phyloP scores from a whole-genome alignment of 1,140 invertebrate genomes.

The Drosophila guanche region DNA sequence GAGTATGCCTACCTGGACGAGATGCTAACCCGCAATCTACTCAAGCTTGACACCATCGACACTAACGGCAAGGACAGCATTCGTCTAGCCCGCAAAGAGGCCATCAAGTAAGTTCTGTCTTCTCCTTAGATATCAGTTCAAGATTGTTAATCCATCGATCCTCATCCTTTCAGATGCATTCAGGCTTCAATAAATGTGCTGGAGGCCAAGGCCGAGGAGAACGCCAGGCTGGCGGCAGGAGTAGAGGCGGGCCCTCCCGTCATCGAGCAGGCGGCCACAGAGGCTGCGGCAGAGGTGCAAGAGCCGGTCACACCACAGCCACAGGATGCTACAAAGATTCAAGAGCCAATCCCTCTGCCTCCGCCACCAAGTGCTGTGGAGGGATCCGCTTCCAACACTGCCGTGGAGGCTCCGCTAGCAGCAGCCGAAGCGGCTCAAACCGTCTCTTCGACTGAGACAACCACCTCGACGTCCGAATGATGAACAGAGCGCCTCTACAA shows the following conservation, averaged over 20 bases:
- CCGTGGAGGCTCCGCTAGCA: conserved; percentile 2
- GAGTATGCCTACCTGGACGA: conserved; percentile 95
- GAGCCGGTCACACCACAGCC: conserved; percentile 63
- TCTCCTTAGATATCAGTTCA: fast-evolving
- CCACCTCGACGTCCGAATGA: conserved; percentile 65
- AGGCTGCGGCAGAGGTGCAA: conserved; percentile 4
- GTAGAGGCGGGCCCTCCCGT: background rate
- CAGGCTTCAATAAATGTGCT: conserved; percentile 92
- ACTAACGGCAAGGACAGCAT: conserved; percentile 95
- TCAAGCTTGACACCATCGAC: conserved; percentile 96
- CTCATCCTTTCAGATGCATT: conserved; percentile 86
- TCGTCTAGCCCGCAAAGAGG: conserved; percentile 92
- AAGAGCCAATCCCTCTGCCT: conserved; percentile 76
- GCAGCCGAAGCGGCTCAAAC: conserved; percentile 7
- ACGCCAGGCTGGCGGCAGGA: conserved; percentile 61
- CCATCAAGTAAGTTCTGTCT: conserved; percentile 86
- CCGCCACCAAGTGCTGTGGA: conserved; percentile 54
- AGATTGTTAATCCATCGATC: background rate
- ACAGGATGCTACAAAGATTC: conserved; percentile 72
- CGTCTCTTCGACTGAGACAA: conserved; percentile 30
- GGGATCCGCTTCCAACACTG: background rate
- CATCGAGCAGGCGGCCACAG: conserved; percentile 9
- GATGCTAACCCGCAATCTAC: conserved; percentile 95
- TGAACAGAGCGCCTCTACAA: conserved; percentile 66
- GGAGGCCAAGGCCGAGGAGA: conserved; percentile 88